Evolutionary conservation across 2,888 invertebrate genomes (phyloP).

Genomic region (Therioaphis trifolii): DNA sequence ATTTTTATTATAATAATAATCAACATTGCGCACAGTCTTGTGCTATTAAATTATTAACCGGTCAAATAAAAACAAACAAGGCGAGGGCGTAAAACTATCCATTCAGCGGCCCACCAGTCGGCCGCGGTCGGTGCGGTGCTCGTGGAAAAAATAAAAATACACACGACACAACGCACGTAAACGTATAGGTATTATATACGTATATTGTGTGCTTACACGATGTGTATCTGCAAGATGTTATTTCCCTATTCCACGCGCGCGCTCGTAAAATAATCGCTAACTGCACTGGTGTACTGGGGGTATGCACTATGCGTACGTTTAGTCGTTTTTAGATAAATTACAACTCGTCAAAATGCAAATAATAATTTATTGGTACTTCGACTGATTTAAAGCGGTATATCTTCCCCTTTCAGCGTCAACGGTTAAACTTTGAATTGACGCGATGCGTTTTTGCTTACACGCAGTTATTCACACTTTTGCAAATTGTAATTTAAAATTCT

Average conservation of each 20-base stretch:
- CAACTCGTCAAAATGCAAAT: background rate
- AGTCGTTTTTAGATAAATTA: background rate
- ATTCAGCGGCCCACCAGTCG: constrained; percentile 33
- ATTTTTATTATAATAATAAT: constrained; percentile 55
- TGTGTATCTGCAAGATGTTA: background rate
- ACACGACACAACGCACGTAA: background rate
- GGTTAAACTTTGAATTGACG: too few species aligned
- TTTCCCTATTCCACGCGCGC: background rate
- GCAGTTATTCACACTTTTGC: too few species aligned
- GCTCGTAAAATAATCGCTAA: constrained; percentile 1
- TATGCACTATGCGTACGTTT: background rate
- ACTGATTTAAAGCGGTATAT: too few species aligned
- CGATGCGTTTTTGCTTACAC: too few species aligned
- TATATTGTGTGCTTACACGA: background rate
- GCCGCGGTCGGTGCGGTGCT: background rate
- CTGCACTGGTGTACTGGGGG: background rate
- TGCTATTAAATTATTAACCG: constrained; percentile 61
- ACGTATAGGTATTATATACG: background rate
- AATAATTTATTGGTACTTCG: too few species aligned
- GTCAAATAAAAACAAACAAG: constrained; percentile 62
- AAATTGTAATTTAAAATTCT: too few species aligned
- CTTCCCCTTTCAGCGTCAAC: too few species aligned
- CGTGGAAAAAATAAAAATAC: constrained; percentile 21
- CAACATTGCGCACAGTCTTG: constrained; percentile 45
- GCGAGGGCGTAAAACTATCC: constrained; percentile 60